Base-by-base conservation (phyloP, 2,113 vertebrate genomes). In the Paraplagusia blochii region DNA sequence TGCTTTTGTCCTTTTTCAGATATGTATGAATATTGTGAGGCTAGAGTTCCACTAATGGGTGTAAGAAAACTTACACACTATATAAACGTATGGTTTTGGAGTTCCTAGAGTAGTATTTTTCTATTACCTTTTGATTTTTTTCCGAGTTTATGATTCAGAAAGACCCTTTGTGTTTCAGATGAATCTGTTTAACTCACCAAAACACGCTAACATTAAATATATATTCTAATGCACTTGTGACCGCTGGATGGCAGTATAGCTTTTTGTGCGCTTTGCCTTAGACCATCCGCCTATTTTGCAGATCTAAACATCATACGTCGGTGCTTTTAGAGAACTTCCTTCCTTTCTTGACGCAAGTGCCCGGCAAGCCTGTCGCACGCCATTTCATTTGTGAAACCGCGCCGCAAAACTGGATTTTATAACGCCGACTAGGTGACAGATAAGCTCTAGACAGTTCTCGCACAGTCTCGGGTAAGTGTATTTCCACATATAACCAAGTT, bases 381-480 rank as follows among this genome's bases (percentile, higher is more conserved):
- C 16, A 71, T 29, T 47, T 12, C 5, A 38, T 14, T 72, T 65
- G 70, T 76, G 17, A 58, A 44, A n/a, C 15, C 13, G 13, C 16
- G 52, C 58, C 43, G 77, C 80, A 74, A 90, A 89, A 66, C 85
- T 88, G 88, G 85, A 83, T 86, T 71, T 76, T 56, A 82, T 45
- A 65, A 59, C 22, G 0, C 0, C 1, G 46, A 36, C 39, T 35
- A 66, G 7, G 5, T 12, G 38, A 19, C 46, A 46, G 16, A 62
- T 19, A 66, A 17, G 33, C 4, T 1, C 29, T 22, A 17, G 9
- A 49, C 17, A 1, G n/a, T 1, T 66, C 80, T 36, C 12, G 66
- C 10, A 8, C 53, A 74, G 42, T 65, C 75, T 56, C 82, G 86
- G 79, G 90, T 87, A 35, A 73, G 85, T 58, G 5, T 34, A 2